A percentile compares a stretch with the other conserved stretches of the same genome.
These are phyloP conservation scores for Anniella stebbinsi DNA, from an alignment of 2,797 vertebrate genomes.

Conservation along the genomic window DNA sequence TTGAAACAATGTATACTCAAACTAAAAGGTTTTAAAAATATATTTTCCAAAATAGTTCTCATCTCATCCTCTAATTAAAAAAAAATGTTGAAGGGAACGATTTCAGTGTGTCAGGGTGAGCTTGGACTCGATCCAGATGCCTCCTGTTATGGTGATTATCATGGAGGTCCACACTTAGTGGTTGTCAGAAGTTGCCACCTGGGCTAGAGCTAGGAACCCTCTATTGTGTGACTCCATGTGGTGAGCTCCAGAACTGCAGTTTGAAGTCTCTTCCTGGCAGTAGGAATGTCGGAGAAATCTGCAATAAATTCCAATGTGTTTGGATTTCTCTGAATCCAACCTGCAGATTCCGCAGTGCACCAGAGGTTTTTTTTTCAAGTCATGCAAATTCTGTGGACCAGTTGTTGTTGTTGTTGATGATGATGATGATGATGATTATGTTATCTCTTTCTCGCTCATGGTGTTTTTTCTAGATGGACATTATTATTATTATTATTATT, in stretches of 20 bases:
- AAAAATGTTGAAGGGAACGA: background rate
- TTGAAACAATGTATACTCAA: background rate
- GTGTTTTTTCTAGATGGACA: no score
- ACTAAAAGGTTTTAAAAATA: background rate
- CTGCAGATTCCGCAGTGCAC: no score
- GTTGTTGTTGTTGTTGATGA: no score
- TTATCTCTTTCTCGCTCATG: no score
- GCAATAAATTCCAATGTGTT: no score
- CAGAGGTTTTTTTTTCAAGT: no score
- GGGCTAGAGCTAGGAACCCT: background rate
- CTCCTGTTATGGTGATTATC: background rate
- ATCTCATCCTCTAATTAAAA: background rate
- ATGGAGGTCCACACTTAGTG: background rate
- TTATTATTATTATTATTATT: no score
- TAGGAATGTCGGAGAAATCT: no score
- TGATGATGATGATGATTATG: no score
- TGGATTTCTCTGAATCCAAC: no score
- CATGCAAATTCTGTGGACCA: no score
- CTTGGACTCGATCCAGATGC: background rate
- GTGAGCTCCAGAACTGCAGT: background rate
- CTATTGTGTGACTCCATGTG: background rate
- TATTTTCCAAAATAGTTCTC: background rate
- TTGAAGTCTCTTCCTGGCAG: background rate
- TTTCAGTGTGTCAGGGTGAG: background rate
- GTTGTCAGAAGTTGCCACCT: no score